These are phyloP conservation scores for Oopsacas minuta DNA, from an alignment of 37 sponge, comb jelly and placozoan species.

Conservation along the genomic window DNA sequence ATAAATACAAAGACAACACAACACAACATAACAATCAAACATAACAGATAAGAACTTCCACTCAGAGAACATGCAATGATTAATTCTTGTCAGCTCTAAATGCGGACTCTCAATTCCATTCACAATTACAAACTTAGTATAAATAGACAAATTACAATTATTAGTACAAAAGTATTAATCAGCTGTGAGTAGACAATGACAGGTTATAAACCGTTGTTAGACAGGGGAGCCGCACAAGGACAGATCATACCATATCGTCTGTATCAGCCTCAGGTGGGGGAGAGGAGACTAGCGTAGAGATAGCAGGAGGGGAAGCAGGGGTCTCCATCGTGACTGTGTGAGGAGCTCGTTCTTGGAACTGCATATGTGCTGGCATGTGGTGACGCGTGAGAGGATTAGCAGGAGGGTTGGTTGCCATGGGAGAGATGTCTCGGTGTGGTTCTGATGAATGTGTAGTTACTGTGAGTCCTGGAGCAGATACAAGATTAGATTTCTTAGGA, in stretches of 20 bases:
- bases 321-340: neutral
- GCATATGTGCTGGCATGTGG: constrained; percentile 7
- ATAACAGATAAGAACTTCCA: too few species aligned
- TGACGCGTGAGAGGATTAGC: neutral
- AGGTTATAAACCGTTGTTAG: neutral
- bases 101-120: neutral
- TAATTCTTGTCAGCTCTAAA: too few species aligned
- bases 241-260: constrained; percentile 12
- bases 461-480: neutral
- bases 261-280: neutral
- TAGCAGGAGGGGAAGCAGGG: neutral
- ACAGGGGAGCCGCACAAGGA: neutral
- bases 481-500: neutral
- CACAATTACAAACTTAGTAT: neutral
- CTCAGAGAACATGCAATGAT: too few species aligned
- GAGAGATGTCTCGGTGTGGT: neutral
- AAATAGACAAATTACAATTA: neutral
- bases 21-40: too few species aligned
- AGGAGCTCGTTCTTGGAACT: neutral
- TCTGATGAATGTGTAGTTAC: neutral
- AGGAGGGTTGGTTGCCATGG: constrained; percentile 10
- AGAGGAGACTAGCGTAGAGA: neutral
- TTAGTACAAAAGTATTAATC: constrained; percentile 20
- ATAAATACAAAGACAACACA: too few species aligned
- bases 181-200: constrained; percentile 1